Conservation (phyloP, 37 sponge, comb jelly and placozoan species). For the Crambe crambe region DNA sequence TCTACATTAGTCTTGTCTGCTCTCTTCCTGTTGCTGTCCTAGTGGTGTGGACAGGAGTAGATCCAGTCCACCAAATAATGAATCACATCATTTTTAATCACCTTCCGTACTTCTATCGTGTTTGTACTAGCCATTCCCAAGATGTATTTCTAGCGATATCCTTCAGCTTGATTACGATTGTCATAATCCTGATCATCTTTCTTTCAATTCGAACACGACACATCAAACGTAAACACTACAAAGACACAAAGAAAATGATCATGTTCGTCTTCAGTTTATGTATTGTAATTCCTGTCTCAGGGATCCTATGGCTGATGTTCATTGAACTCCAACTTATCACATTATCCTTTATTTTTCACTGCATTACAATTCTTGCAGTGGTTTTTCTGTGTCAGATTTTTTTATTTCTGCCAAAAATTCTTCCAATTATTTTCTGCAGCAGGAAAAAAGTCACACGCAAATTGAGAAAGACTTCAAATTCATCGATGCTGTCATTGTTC, state of each 20-base stretch:
- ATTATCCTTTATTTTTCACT: neutral
- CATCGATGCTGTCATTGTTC: no score
- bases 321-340: neutral
- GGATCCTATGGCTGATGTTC: constrained; percentile 3
- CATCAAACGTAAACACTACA: constrained; percentile 30
- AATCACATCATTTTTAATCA: neutral
- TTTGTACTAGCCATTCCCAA: neutral
- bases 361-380: neutral
- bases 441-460: no score
- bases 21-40: neutral
- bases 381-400: constrained; percentile 13
- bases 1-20: constrained; percentile 5
- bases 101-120: neutral
- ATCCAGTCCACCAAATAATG: neutral
- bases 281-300: neutral
- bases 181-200: constrained; percentile 9
- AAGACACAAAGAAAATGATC: constrained; percentile 56
- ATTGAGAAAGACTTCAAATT: no score
- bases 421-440: no score
- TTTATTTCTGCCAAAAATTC: constrained; percentile 16
- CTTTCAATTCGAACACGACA: constrained; percentile 44
- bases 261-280: constrained; percentile 6
- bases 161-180: neutral
- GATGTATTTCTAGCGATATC: neutral
- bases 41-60: constrained; percentile 13